These are phyloP conservation scores for Sialis fuliginosa DNA, from an alignment of 2,888 invertebrate species.

Conservation along the genomic window DNA sequence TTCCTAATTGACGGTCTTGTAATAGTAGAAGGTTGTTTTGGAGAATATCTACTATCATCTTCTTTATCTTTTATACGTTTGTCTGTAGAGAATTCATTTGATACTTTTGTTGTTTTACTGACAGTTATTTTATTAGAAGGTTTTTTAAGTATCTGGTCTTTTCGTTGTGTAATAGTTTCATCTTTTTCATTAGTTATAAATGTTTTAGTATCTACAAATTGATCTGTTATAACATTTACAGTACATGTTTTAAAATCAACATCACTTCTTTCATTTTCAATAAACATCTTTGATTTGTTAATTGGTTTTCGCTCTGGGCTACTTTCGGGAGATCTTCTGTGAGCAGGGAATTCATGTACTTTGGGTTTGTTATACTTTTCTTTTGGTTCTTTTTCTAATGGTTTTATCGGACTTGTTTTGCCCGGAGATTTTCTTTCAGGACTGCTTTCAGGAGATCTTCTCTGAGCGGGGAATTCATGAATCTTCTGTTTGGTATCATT, in stretches of 20 bases:
- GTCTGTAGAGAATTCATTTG: slow-evolving; percentile 14
- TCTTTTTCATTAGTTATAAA: neutral
- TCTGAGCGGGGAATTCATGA: slow-evolving; percentile 5
- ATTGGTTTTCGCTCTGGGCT: slow-evolving; percentile 10
- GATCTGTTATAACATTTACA: too few relatives aligned
- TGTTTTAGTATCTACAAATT: too few relatives aligned
- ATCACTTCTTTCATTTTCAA: too few relatives aligned
- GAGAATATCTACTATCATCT: slow-evolving; percentile 7
- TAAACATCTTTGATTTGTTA: slow-evolving; percentile 6
- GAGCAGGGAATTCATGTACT: slow-evolving; percentile 3
- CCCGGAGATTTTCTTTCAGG: slow-evolving; percentile 3
- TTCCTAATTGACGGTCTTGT: too few relatives aligned
- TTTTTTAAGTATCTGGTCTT: slow-evolving; percentile 5
- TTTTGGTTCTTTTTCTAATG: neutral
- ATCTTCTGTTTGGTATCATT: slow-evolving; percentile 3
- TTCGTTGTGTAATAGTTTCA: slow-evolving; percentile 1
- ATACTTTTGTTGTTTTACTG: slow-evolving; percentile 4
- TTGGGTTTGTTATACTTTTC: slow-evolving; percentile 4
- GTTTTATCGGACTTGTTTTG: neutral
- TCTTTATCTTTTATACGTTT: slow-evolving; percentile 19
- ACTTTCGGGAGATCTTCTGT: slow-evolving; percentile 8
- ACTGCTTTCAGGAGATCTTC: slow-evolving; percentile 7
- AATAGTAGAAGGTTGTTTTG: slow-evolving; percentile 7
- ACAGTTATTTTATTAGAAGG: slow-evolving; percentile 4
- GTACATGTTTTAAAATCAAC: too few relatives aligned